These are phyloP conservation scores for Tarsius wallacei DNA, from an alignment of 2,797 vertebrate genomes.

Conservation along the genomic window DNA sequence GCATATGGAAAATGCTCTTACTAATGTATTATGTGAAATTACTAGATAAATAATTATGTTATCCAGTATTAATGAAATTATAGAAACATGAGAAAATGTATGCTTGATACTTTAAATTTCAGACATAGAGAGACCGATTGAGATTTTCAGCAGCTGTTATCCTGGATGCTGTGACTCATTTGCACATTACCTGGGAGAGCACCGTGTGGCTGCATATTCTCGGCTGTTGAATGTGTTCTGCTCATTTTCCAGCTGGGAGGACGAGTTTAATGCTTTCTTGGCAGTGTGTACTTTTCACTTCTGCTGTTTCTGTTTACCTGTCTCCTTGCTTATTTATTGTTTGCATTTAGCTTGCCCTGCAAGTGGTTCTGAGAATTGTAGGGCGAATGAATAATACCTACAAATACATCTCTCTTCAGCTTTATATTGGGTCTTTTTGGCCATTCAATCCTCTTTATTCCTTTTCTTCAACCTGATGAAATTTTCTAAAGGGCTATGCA, in stretches of 20 bases:
- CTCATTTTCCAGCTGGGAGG: slow-evolving; percentile 84
- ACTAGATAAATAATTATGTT: slow-evolving; percentile 70
- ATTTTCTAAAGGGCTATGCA: slow-evolving; percentile 40
- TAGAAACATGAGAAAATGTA: slow-evolving; percentile 83
- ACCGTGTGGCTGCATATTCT: slow-evolving; percentile 85
- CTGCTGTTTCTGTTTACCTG: slow-evolving; percentile 86
- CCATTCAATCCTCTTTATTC: background rate
- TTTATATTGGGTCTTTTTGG: background rate
- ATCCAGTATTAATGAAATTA: slow-evolving; percentile 76
- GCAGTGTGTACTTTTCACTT: slow-evolving; percentile 72
- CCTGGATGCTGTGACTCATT: slow-evolving; percentile 83
- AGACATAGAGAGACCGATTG: slow-evolving; percentile 82
- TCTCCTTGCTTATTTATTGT: slow-evolving; percentile 82
- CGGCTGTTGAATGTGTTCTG: slow-evolving; percentile 86
- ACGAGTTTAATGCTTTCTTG: slow-evolving; percentile 78
- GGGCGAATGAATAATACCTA: slow-evolving; percentile 29
- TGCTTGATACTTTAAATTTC: slow-evolving; percentile 83
- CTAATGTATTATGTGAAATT: slow-evolving; percentile 71
- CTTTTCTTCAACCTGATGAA: slow-evolving; percentile 53
- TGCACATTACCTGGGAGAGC: slow-evolving; percentile 86
- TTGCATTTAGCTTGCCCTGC: slow-evolving; percentile 76
- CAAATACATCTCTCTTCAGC: slow-evolving; percentile 67
- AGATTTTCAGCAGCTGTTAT: slow-evolving; percentile 82
- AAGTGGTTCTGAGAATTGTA: slow-evolving; percentile 72
- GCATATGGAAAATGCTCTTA: slow-evolving; percentile 68